Percentiles rank a stretch among this genome's conserved stretches.
These are phyloP conservation scores for Chaetogeoica ovagalla DNA, from an alignment of 2,888 invertebrate species.

Conservation along the genomic window DNA sequence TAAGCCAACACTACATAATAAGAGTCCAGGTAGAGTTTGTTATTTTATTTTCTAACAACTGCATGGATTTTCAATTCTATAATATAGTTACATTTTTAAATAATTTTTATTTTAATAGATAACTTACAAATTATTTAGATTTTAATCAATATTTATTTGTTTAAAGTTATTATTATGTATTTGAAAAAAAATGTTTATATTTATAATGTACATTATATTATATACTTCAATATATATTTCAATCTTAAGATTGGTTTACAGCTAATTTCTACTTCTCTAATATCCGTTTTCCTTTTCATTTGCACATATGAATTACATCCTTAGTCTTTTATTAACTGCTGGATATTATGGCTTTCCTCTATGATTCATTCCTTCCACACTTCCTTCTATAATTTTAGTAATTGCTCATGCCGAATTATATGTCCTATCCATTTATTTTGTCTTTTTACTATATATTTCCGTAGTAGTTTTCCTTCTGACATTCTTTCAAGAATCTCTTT, in stretches of 20 bases:
- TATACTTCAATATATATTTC: no score
- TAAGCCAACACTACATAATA: constrained; percentile 59
- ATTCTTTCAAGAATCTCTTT: constrained; percentile 38
- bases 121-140: not conserved
- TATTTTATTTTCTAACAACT: constrained; percentile 44
- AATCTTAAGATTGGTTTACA: not conserved
- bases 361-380: not conserved
- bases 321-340: constrained; percentile 11
- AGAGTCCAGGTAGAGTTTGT: constrained; percentile 44
- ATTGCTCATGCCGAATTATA: constrained; percentile 22
- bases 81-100: constrained; percentile 12
- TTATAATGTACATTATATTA: no score
- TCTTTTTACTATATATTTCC: constrained; percentile 24
- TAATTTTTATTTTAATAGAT: not conserved
- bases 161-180: not conserved
- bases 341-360: not conserved
- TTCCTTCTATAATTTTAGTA: constrained; percentile 22
- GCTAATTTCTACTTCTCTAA: not conserved
- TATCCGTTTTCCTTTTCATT: not conserved
- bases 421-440: constrained; percentile 26
- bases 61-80: constrained; percentile 35
- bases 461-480: constrained; percentile 6
- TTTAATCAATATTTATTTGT: not conserved
- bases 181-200: not conserved
- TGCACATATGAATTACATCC: not conserved